Evolutionary conservation across 2,797 vertebrate genomes (phyloP).

Genomic region (Furcifer pardalis): DNA sequence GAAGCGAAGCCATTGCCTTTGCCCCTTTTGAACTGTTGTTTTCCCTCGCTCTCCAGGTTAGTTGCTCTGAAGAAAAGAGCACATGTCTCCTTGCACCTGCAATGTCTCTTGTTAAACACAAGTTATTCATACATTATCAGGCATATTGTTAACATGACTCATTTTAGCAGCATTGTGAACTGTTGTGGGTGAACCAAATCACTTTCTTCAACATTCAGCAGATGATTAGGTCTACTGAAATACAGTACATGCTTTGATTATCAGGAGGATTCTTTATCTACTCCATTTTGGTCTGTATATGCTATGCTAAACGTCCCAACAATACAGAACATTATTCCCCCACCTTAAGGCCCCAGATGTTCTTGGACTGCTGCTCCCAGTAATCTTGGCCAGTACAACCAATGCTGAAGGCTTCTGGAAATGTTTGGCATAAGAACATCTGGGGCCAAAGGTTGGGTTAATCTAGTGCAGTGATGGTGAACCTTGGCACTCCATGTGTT

Average conservation of each 20-base stretch:
- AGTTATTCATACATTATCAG: neutral
- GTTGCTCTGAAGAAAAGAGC: neutral
- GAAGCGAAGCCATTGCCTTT: too few species aligned
- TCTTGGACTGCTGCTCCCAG: too few species aligned
- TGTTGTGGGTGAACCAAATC: neutral
- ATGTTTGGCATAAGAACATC: too few species aligned
- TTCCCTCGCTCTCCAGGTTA: neutral
- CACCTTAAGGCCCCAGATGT: too few species aligned
- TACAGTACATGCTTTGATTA: neutral
- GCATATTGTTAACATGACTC: neutral
- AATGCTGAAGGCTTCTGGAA: too few species aligned
- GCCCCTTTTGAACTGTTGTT: too few species aligned
- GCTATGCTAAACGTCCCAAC: neutral
- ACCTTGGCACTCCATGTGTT: too few species aligned
- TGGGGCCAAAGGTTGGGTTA: too few species aligned
- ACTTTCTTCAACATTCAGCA: neutral
- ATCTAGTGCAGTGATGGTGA: too few species aligned
- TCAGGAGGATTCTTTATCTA: neutral
- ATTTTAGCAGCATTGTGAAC: neutral
- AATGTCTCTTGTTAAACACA: neutral
- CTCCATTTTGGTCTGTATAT: neutral
- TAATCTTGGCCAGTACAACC: too few species aligned
- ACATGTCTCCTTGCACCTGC: neutral
- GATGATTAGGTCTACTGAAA: neutral
- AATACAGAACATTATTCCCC: too few species aligned